Percentiles rank a stretch among this genome's conserved stretches.
These are phyloP conservation scores for Melanostigma gelatinosum DNA, from an alignment of 2,113 vertebrate genomes.

Conservation along the genomic window DNA sequence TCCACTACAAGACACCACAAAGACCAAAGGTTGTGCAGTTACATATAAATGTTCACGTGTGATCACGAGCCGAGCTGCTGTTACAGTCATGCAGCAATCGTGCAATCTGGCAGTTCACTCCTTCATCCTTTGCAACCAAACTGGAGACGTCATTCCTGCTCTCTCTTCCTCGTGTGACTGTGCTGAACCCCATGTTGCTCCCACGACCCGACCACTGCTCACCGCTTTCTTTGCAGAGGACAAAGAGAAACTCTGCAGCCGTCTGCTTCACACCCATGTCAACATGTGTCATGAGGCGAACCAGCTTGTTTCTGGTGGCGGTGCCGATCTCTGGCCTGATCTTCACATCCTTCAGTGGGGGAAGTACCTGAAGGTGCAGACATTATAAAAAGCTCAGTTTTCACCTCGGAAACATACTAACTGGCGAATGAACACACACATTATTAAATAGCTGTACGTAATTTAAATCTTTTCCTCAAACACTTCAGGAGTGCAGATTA, in stretches of 20 bases:
- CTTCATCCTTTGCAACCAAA: background rate
- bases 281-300: constrained; percentile 97
- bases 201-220: constrained; percentile 32
- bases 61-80: background rate
- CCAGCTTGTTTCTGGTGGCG: constrained; percentile 94
- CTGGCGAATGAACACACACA: background rate
- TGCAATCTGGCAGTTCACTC: background rate
- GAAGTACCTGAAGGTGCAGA: constrained; percentile 86
- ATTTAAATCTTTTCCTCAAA: background rate
- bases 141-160: background rate
- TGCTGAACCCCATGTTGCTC: background rate
- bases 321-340: constrained; percentile 94
- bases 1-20: constrained; percentile 84
- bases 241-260: constrained; percentile 96
- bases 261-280: constrained; percentile 97
- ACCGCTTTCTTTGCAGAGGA: constrained; percentile 99
- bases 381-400: background rate
- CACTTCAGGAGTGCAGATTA: background rate
- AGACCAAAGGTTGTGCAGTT: background rate
- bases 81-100: background rate
- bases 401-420: background rate
- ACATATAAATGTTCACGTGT: background rate
- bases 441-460: background rate
- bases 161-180: background rate
- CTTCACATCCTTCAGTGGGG: constrained; percentile 93